phyloP scores from a whole-genome alignment of 2,113 vertebrate species.

The Boleophthalmus pectinirostris region DNA sequence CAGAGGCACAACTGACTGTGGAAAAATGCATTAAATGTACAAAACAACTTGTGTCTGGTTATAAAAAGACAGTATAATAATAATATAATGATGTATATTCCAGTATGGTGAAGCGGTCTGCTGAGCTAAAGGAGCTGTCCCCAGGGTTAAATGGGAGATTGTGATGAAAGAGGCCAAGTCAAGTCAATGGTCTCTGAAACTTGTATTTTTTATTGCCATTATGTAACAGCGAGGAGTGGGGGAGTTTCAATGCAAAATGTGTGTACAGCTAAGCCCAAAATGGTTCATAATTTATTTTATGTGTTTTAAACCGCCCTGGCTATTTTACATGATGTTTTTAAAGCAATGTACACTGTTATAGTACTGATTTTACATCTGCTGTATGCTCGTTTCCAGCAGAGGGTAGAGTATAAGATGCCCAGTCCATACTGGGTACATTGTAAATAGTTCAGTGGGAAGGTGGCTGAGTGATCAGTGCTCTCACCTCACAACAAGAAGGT shows the following conservation, averaged over 20 bases:
- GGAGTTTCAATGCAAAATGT: constrained; percentile 42
- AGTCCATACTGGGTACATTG: too few species aligned
- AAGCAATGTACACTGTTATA: too few species aligned
- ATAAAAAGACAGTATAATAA: constrained; percentile 17
- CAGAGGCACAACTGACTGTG: constrained; percentile 19
- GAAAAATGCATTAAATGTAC: constrained; percentile 1
- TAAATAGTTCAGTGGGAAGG: too few species aligned
- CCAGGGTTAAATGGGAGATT: constrained; percentile 9
- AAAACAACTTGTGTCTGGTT: constrained; percentile 27
- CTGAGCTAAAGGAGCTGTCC: constrained; percentile 9
- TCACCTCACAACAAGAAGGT: too few species aligned
- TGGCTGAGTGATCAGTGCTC: too few species aligned
- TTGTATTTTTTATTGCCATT: constrained; percentile 50
- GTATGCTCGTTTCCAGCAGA: too few species aligned
- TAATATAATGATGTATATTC: constrained; percentile 19
- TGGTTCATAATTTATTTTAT: too few species aligned
- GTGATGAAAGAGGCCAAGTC: constrained; percentile 42
- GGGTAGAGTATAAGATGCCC: too few species aligned
- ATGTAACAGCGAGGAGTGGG: constrained; percentile 43
- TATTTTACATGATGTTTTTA: too few species aligned
- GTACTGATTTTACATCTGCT: too few species aligned
- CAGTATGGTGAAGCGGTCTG: constrained; percentile 17
- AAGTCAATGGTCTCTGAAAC: constrained; percentile 44
- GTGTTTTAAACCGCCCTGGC: too few species aligned
- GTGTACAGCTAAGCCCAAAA: constrained; percentile 28